Evolutionary conservation across 1,140 invertebrate species (phyloP), one percentile per base, ranked within the genome.

Genomic region (Trachymyrmex cornetzi): DNA sequence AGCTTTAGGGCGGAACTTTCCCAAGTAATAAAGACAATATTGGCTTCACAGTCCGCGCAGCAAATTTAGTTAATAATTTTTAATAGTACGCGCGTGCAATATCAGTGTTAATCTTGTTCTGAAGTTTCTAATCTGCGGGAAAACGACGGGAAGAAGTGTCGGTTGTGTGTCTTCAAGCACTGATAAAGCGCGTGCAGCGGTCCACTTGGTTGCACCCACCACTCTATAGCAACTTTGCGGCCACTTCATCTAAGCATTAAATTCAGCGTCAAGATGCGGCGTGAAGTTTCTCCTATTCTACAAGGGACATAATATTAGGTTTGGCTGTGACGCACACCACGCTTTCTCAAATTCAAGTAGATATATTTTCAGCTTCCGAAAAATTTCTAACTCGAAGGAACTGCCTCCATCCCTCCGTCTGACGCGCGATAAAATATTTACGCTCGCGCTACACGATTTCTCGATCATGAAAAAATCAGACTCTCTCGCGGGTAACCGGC

Each of bases 201-300:
- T 84, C 66, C 74, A 79, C 64, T 63, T 88, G 12, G 88, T 85
- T 80, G 79, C 79, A 67, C 59, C 88, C 34, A 66, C 72, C 64
- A 80, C 53, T 89, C 86, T 77, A 85, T 57, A 38, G 69, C 66
- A 85, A 90, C 85, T 88, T 87, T 16, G 34, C 57, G 74, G 75
- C 61, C 74, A 86, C 75, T 93, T 92, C 91, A 91, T 93, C 91
- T 90, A 63, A 88, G 88, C 87, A 88, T 93, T 93, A 92, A 91
- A 93, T 89, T 93, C 91, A 88, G 79, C 89, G 90, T 91, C 92
- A 90, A 89, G 86, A 91, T 81, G 57, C 69, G 79, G 53, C 57
- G 44, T 59, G 9, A 90, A 90, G 77, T 90, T 87, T 84, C 85
- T 87, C 66, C 77, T 84, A 79, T 89, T 90, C 53, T 50, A 34